Conservation (phyloP, 2,113 vertebrate genomes). For the Limanda limanda region DNA sequence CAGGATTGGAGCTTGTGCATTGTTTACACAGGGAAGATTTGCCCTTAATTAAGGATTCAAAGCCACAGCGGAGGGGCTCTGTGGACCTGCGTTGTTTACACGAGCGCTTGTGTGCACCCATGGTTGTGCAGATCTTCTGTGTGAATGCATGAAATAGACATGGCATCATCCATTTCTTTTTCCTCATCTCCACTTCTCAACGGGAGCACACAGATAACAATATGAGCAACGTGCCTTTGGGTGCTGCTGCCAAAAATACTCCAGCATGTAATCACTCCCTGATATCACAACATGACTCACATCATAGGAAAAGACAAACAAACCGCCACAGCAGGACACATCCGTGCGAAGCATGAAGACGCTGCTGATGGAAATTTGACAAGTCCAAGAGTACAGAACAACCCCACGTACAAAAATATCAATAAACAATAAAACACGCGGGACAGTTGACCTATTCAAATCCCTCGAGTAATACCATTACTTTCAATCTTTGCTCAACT, state of each 20-base stretch:
- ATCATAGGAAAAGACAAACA: constrained; percentile 31
- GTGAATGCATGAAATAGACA: constrained; percentile 44
- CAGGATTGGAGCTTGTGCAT: constrained; percentile 1
- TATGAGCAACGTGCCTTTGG: constrained; percentile 53
- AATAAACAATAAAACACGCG: not conserved
- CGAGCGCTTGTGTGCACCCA: not conserved
- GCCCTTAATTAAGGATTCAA: constrained; percentile 27
- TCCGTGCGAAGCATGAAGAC: not conserved
- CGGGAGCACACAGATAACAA: constrained; percentile 53
- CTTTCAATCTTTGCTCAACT: constrained; percentile 19
- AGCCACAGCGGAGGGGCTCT: constrained; percentile 10
- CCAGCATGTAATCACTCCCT: constrained; percentile 37
- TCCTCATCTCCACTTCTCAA: constrained; percentile 39
- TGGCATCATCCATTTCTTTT: constrained; percentile 19
- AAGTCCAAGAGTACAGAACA: constrained; percentile 9
- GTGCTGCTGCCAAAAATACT: constrained; percentile 65
- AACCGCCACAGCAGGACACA: constrained; percentile 17
- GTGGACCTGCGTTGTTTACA: constrained; percentile 9
- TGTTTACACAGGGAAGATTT: constrained; percentile 2
- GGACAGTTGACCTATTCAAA: constrained; percentile 4
- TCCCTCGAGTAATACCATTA: not conserved
- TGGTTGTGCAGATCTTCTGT: constrained; percentile 20
- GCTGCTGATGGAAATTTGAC: not conserved
- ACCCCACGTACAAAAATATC: not conserved
- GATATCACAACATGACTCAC: constrained; percentile 52